Percentiles rank a stretch among this genome's conserved stretches.
These are phyloP conservation scores for Pseudonaja textilis DNA, from an alignment of 2,113 vertebrate species.

Conservation along the genomic window DNA sequence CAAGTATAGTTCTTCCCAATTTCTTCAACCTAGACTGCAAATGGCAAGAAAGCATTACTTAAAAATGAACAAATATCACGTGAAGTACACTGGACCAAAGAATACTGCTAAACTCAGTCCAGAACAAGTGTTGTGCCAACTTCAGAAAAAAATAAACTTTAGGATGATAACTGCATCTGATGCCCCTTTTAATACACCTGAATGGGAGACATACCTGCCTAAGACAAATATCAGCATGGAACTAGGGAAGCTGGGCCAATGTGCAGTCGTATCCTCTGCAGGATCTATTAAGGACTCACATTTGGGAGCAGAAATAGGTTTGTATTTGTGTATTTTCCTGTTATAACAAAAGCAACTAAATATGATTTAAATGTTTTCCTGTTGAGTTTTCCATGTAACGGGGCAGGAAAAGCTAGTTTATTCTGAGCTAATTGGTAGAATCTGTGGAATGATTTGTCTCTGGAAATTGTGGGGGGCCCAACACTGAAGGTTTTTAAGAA, in stretches of 20 bases:
- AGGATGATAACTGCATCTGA: conserved; percentile 69
- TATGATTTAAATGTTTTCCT: background rate
- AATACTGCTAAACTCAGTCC: conserved; percentile 56
- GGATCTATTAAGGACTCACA: conserved; percentile 74
- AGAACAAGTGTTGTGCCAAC: conserved; percentile 66
- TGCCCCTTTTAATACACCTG: conserved; percentile 65
- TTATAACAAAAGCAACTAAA: background rate
- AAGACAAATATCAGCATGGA: conserved; percentile 61
- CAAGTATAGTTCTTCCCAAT: conserved; percentile 72
- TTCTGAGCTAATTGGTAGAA: background rate
- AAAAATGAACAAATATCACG: conserved; percentile 74
- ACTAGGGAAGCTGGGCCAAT: conserved; percentile 64
- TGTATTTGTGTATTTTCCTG: conserved; percentile 35
- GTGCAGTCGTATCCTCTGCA: conserved; percentile 80
- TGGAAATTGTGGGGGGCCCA: background rate
- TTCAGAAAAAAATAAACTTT: conserved; percentile 70
- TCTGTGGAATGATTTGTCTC: background rate
- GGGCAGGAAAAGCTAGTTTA: background rate
- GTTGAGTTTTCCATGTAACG: background rate
- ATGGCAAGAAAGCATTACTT: conserved; percentile 67
- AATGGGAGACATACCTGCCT: conserved; percentile 72
- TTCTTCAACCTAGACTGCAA: conserved; percentile 68
- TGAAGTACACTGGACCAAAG: conserved; percentile 65
- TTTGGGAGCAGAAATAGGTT: conserved; percentile 80
- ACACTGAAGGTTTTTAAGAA: background rate